phyloP scores from a whole-genome alignment of 2,797 vertebrate genomes.

The Notolabrus celidotus region DNA sequence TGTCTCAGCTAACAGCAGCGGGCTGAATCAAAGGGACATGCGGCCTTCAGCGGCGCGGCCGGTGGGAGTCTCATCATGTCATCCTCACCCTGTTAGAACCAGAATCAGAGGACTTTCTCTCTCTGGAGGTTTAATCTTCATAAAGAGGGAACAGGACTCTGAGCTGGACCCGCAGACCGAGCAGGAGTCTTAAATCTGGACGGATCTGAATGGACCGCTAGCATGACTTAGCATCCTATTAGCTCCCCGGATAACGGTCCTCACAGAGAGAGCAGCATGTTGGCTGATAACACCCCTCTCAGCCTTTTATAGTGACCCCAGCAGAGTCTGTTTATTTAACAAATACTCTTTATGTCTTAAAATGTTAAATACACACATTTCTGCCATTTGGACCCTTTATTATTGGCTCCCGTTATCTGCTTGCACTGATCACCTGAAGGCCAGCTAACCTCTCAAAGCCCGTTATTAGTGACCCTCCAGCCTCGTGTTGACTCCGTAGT shows the following conservation, averaged over 20 bases:
- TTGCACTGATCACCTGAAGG: slow-evolving; percentile 24
- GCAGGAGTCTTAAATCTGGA: slow-evolving; percentile 16
- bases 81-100: no score
- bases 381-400: no score
- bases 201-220: slow-evolving; percentile 49
- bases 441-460: slow-evolving; percentile 30
- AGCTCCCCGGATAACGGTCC: slow-evolving; percentile 45
- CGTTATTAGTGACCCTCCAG: no score
- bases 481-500: no score
- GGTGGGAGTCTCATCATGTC: slow-evolving; percentile 50
- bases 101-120: no score
- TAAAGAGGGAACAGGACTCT: no score
- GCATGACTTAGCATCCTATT: slow-evolving; percentile 34
- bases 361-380: fast-evolving
- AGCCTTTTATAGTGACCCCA: fast-evolving
- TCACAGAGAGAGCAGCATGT: background rate
- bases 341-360: no score
- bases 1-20: slow-evolving; percentile 43
- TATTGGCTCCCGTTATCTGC: slow-evolving; percentile 2
- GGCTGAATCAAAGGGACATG: slow-evolving; percentile 74
- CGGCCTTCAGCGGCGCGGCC: slow-evolving; percentile 79
- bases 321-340: no score
- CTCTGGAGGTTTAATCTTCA: no score
- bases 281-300: fast-evolving
- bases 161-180: no score